phyloP scores from a whole-genome alignment of 2,888 invertebrate genomes.

The Margaritifera margaritifera region DNA sequence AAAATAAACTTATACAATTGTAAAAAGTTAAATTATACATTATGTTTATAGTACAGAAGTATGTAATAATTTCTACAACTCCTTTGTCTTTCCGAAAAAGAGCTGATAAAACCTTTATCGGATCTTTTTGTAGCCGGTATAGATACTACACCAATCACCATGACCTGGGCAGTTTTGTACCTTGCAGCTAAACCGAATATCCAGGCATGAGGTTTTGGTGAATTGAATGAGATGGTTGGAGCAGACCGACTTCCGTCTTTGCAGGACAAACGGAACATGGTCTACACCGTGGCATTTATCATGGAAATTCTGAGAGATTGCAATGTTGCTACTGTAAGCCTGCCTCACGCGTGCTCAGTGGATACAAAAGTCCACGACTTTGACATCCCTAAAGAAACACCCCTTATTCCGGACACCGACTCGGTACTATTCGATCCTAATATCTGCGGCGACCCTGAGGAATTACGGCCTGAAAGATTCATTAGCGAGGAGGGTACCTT shows the following conservation, averaged over 20 bases:
- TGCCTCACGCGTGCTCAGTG: background rate
- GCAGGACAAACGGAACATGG: slow-evolving; percentile 5
- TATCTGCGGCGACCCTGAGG: background rate
- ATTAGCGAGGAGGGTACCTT: background rate
- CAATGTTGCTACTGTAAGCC: background rate
- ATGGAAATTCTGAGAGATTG: background rate
- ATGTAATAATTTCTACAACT: no score
- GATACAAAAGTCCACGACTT: background rate
- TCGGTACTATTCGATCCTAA: background rate
- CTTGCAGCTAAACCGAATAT: slow-evolving; percentile 2
- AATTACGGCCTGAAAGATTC: background rate
- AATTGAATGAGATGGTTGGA: slow-evolving; percentile 1
- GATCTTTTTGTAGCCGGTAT: background rate
- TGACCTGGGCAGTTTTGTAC: slow-evolving; percentile 2
- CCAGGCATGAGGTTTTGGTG: background rate
- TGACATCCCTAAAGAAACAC: background rate
- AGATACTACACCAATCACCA: slow-evolving; percentile 5
- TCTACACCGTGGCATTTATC: slow-evolving; percentile 3
- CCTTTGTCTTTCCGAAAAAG: background rate
- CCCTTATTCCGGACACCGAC: background rate
- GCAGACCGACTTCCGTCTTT: background rate
- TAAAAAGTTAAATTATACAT: no score
- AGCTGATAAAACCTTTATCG: background rate
- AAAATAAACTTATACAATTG: no score
- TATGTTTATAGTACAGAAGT: no score